Percentiles rank a stretch among this genome's conserved stretches.
These are phyloP conservation scores for Hylia prasina DNA, from an alignment of 2,113 vertebrate genomes.

Conservation along the genomic window DNA sequence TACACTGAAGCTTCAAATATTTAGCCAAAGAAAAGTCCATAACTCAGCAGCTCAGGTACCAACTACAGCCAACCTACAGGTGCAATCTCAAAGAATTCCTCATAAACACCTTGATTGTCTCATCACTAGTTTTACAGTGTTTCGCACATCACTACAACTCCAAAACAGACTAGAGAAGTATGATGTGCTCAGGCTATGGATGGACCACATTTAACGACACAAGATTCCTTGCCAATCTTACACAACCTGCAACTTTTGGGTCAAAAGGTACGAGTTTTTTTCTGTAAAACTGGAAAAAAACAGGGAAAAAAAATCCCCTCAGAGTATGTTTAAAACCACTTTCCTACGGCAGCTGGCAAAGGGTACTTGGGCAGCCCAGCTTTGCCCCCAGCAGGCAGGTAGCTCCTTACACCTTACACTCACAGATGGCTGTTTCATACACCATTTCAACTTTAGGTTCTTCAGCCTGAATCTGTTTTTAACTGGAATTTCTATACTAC, in stretches of 20 bases:
- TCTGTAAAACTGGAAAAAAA: neutral
- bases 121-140: neutral
- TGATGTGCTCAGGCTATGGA: neutral
- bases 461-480: neutral
- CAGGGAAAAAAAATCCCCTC: neutral
- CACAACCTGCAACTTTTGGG: neutral
- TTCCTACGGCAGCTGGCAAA: neutral
- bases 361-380: neutral
- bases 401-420: neutral
- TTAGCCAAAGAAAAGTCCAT: neutral
- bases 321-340: neutral
- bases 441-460: neutral
- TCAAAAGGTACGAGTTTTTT: rapidly evolving
- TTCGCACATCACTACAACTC: neutral
- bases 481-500: neutral
- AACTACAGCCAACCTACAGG: neutral
- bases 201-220: neutral
- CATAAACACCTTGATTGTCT: neutral
- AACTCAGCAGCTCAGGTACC: neutral
- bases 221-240: neutral
- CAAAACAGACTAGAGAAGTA: neutral
- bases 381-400: neutral
- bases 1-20: neutral
- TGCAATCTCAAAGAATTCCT: neutral
- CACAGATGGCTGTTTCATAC: neutral